A percentile compares a stretch with the other conserved stretches of the same genome.
These are phyloP conservation scores for Gasterosteus nipponicus DNA, from an alignment of 2,113 vertebrate species.

Conservation along the genomic window DNA sequence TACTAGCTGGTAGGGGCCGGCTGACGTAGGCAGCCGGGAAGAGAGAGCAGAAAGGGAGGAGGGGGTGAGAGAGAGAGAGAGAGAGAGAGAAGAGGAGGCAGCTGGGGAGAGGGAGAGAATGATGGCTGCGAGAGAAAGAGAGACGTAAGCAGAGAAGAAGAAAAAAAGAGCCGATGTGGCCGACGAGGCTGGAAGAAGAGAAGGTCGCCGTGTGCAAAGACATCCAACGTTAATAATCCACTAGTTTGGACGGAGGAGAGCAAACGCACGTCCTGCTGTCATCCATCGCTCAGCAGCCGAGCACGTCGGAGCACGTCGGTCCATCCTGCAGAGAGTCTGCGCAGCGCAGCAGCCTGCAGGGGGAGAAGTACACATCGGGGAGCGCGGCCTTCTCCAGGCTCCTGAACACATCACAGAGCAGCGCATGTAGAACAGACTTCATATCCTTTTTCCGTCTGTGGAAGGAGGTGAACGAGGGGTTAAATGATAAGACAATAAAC, in stretches of 20 bases:
- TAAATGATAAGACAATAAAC: neutral
- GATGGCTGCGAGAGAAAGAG: neutral
- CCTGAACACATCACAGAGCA: neutral
- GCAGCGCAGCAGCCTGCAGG: slow-evolving; percentile 79
- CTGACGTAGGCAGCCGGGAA: slow-evolving; percentile 71
- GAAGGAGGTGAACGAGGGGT: neutral
- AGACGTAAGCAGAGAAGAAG: slow-evolving; percentile 5
- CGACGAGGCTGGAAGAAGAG: neutral
- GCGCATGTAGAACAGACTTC: neutral
- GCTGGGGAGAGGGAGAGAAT: neutral
- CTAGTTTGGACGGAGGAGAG: neutral
- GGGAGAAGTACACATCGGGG: too few relatives aligned
- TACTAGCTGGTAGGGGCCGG: slow-evolving; percentile 29
- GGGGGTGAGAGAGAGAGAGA: neutral
- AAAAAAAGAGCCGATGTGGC: slow-evolving; percentile 14
- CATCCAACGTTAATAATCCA: slow-evolving; percentile 6
- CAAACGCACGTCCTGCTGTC: slow-evolving; percentile 1
- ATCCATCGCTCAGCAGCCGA: slow-evolving; percentile 6
- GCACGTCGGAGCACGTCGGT: neutral
- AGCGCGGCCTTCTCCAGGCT: neutral
- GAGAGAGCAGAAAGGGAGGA: slow-evolving; percentile 32
- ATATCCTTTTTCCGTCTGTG: neutral
- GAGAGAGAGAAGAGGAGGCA: neutral
- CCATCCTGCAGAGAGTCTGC: slow-evolving; percentile 52
- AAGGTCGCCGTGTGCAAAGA: neutral